Base-by-base conservation (phyloP, 2,888 invertebrate genomes). In the Tipula vernalis region DNA sequence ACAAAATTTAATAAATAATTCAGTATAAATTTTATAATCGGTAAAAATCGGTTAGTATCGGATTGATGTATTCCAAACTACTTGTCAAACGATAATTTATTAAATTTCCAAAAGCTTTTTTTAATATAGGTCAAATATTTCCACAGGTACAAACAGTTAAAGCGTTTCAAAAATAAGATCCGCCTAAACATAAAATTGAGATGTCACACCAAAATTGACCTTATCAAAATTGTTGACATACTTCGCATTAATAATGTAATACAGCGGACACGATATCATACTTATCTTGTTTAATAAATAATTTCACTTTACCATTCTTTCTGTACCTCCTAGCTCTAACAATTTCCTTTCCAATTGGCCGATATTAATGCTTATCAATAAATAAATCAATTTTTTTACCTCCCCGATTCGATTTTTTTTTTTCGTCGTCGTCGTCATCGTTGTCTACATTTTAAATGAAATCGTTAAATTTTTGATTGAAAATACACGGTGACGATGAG, bases 391-490 rank as follows among this genome's bases (percentile, higher is more conserved):
- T 71, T 28, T 71, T 71, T 71, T 57, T 18, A 2, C 28, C n/a
- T n/a, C 28, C 5, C 71, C 71, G 71, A 39, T 15, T 57, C 4
- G 0, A 3, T 10, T 44, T 44, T 44, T 44, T 12, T 3, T 44
- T 42, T 42, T 6, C 2, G 13, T 47, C 5, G 13, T 47, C 5
- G 4, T 47, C 18, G 5, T 12, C 0, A 6, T 57, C 12, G 71
- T 71, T 4, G 71, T 71, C 71, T 71, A 71, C 18, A 71, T 71
- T 71, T 28, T 18, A 71, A 71, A 71, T 71, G 71, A 71, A 71
- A 71, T 71, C 71, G 71, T 71, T 71, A 71, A 71, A 71, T 71
- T 71, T 71, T 71, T 71, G 71, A 71, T 71, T 71, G 71, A 71
- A 71, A 71, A 71, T 71, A 8, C 5, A 39, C 2, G 28, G 28